phyloP scores from a whole-genome alignment of 92 coral and sea anemone genomes.

The Phymanthus crucifer region DNA sequence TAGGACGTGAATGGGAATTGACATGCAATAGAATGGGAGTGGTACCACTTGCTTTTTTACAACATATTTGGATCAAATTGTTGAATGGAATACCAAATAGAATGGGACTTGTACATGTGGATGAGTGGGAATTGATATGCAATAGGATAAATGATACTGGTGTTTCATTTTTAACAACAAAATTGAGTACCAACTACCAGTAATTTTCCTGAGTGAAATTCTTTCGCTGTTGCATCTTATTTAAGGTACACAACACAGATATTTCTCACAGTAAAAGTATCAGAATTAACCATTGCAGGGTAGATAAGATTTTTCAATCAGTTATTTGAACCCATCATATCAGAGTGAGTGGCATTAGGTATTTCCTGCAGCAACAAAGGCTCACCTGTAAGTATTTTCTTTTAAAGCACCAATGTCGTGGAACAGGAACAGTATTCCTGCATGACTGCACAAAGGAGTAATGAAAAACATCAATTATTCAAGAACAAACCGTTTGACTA shows the following conservation, averaged over 20 bases:
- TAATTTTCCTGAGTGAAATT: too few species aligned
- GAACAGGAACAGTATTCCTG: constrained; percentile 97
- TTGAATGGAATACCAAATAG: constrained; percentile 6
- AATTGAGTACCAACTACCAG: too few species aligned
- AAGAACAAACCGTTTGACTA: not conserved
- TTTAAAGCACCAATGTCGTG: constrained; percentile 99
- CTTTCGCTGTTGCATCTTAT: too few species aligned
- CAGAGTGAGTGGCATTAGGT: too few species aligned
- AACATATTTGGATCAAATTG: not conserved
- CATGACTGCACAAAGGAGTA: constrained; percentile 64
- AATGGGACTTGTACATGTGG: constrained; percentile 26
- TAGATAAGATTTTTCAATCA: too few species aligned
- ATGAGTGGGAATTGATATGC: not conserved
- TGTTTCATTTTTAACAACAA: too few species aligned
- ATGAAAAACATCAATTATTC: not conserved
- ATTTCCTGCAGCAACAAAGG: not conserved
- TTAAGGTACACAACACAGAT: too few species aligned
- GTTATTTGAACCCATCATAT: too few species aligned
- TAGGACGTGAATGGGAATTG: too few species aligned
- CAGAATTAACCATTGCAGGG: too few species aligned
- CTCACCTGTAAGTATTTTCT: constrained; percentile 93
- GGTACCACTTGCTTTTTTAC: constrained; percentile 19
- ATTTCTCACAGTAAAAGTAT: too few species aligned
- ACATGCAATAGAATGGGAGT: too few species aligned
- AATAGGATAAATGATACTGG: not conserved